phyloP scores from a whole-genome alignment of 2,888 invertebrate species.

The Beris morrisii region DNA sequence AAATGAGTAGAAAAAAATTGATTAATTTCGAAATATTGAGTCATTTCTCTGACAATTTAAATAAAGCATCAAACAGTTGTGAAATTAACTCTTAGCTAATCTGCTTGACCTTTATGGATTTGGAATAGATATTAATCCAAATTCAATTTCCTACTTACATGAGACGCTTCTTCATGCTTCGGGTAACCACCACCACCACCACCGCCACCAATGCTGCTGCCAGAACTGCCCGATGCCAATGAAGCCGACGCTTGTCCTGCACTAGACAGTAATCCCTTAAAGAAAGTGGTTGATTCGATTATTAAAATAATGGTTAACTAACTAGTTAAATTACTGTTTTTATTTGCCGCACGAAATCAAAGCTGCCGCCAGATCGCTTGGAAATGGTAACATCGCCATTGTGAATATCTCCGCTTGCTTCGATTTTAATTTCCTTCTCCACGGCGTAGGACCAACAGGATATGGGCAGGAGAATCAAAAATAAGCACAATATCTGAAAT shows the following conservation, averaged over 20 bases:
- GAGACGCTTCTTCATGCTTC: constrained; percentile 10
- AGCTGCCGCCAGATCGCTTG: constrained; percentile 51
- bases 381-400: constrained; percentile 47
- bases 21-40: neutral
- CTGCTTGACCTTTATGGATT: constrained; percentile 9
- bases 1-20: neutral
- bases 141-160: constrained; percentile 29
- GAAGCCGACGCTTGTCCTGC: constrained; percentile 55
- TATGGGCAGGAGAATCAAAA: constrained; percentile 43
- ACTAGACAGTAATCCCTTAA: constrained; percentile 49
- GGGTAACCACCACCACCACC: constrained; percentile 43
- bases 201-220: constrained; percentile 45
- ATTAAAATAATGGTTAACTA: neutral
- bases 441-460: constrained; percentile 43
- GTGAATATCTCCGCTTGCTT: constrained; percentile 40
- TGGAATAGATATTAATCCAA: neutral
- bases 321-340: constrained; percentile 45
- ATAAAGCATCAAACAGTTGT: neutral
- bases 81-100: neutral
- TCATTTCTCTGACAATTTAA: neutral
- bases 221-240: constrained; percentile 54
- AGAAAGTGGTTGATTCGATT: neutral
- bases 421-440: constrained; percentile 40
- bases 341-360: constrained; percentile 52
- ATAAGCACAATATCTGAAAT: constrained; percentile 14